Percentiles rank a stretch among this genome's conserved stretches.
phyloP scores from a whole-genome alignment of 1,140 invertebrate genomes.

The Orchesella cincta region DNA sequence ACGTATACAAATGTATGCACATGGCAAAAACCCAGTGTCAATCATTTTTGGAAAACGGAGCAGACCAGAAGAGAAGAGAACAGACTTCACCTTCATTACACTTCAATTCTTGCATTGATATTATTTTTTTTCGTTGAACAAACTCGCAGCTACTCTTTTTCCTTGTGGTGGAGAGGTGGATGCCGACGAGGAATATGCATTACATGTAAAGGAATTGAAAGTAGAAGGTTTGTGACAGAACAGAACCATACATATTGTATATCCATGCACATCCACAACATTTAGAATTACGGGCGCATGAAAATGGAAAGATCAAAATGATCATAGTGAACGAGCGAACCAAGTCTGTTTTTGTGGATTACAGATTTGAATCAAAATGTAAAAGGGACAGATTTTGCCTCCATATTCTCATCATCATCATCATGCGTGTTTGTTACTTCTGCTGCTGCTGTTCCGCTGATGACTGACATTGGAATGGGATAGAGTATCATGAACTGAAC shows the following conservation, averaged over 20 bases:
- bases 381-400: neutral
- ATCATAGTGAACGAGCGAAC: too few relatives aligned
- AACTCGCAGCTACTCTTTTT: neutral
- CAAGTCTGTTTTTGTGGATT: conserved; percentile 1
- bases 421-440: too few relatives aligned
- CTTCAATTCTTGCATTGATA: conserved; percentile 26
- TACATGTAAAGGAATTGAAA: neutral
- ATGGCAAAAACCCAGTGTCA: neutral
- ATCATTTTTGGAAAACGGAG: conserved; percentile 2
- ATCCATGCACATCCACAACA: too few relatives aligned
- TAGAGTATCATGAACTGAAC: neutral
- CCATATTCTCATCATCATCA: too few relatives aligned
- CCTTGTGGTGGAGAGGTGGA: neutral
- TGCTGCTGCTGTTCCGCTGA: neutral
- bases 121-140: conserved; percentile 1
- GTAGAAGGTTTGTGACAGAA: neutral
- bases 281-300: conserved; percentile 8
- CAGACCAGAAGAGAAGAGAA: neutral
- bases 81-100: conserved; percentile 27
- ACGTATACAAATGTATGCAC: neutral
- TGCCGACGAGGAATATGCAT: conserved; percentile 15
- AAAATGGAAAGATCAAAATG: conserved; percentile 24
- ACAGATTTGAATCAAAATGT: neutral
- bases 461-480: neutral
- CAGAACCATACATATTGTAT: too few relatives aligned